Evolutionary conservation across 2,888 invertebrate genomes (phyloP).

Genomic region (Chalcis sispes): DNA sequence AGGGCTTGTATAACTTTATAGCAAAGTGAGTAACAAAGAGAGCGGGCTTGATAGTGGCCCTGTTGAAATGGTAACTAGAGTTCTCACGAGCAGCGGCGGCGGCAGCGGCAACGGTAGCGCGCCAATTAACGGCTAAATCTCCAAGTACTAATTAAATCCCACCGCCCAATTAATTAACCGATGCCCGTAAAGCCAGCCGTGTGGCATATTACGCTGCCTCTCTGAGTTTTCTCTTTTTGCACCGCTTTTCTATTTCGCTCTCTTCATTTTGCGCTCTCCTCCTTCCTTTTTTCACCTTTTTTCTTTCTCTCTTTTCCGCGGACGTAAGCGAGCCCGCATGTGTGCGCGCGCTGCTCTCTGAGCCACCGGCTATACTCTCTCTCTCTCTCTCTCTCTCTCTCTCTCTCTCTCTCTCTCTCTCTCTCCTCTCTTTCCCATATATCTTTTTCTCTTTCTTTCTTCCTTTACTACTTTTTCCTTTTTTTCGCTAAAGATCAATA

Average conservation of each 20-base stretch:
- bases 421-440: background rate
- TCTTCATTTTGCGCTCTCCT: slow-evolving; percentile 10
- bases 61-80: background rate
- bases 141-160: slow-evolving; percentile 63
- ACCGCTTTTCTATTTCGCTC: background rate
- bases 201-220: slow-evolving; percentile 9
- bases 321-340: no score
- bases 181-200: slow-evolving; percentile 34
- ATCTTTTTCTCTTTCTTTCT: background rate
- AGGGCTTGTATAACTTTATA: no score
- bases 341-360: no score
- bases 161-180: slow-evolving; percentile 63
- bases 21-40: background rate
- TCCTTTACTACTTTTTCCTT: background rate
- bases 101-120: slow-evolving; percentile 6
- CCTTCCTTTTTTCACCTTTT: background rate
- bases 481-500: slow-evolving; percentile 22
- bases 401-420: background rate
- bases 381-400: background rate
- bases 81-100: background rate
- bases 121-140: slow-evolving; percentile 65
- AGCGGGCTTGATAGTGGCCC: background rate
- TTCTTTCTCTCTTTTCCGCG: background rate
- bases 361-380: background rate
- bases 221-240: background rate